These are phyloP conservation scores for Melolontha melolontha DNA, from an alignment of 2,888 invertebrate genomes.

Conservation along the genomic window DNA sequence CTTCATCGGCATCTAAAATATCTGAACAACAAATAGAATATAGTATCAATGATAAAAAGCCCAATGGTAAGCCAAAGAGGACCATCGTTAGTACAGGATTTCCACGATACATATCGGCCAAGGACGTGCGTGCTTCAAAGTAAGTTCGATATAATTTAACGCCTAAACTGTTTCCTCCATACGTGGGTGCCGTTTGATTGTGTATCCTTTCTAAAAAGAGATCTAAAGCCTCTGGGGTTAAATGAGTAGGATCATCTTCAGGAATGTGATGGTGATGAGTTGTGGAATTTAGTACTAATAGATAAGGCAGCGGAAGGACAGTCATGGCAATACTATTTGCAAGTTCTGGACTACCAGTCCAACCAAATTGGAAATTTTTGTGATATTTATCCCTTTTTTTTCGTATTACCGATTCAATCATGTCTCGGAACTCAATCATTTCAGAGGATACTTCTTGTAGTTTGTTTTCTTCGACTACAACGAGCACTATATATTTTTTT, in stretches of 20 bases:
- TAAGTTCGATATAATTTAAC: slow-evolving; percentile 83
- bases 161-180: slow-evolving; percentile 86
- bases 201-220: slow-evolving; percentile 82
- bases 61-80: slow-evolving; percentile 93
- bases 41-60: slow-evolving; percentile 92
- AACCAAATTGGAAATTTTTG: slow-evolving; percentile 86
- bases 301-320: slow-evolving; percentile 83
- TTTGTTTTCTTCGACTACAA: slow-evolving; percentile 89
- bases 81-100: slow-evolving; percentile 94
- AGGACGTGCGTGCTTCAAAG: slow-evolving; percentile 84
- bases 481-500: slow-evolving; percentile 88
- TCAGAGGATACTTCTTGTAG: slow-evolving; percentile 83
- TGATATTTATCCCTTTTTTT: slow-evolving; percentile 83
- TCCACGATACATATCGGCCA: slow-evolving; percentile 90
- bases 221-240: slow-evolving; percentile 83
- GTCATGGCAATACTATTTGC: slow-evolving; percentile 95
- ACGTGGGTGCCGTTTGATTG: slow-evolving; percentile 81
- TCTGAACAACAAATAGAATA: slow-evolving; percentile 98
- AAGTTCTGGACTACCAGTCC: slow-evolving; percentile 90
- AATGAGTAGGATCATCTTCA: slow-evolving; percentile 82
- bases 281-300: slow-evolving; percentile 91
- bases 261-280: slow-evolving; percentile 94
- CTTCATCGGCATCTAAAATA: slow-evolving; percentile 91
- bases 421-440: slow-evolving; percentile 81
- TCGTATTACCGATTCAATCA: slow-evolving; percentile 79